Evolutionary conservation across 2,113 vertebrate species (phyloP).

Genomic region (Symphodus melops): DNA sequence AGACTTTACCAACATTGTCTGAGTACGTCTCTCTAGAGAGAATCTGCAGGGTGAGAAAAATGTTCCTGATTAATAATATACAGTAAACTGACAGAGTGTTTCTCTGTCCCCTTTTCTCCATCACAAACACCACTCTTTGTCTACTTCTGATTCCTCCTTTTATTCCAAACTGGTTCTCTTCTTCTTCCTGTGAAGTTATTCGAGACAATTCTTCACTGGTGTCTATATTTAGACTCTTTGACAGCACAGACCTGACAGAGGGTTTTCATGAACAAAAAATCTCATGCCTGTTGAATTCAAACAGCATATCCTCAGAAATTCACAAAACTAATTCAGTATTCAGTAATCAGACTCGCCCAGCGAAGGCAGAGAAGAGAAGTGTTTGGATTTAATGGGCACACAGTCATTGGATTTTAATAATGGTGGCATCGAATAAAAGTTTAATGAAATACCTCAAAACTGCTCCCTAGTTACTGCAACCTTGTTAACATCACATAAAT

Average conservation of each 20-base stretch:
- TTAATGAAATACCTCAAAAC: background rate
- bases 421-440: too few relatives aligned
- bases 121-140: background rate
- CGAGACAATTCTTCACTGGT: constrained; percentile 8
- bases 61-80: background rate
- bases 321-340: background rate
- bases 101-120: background rate
- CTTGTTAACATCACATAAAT: too few relatives aligned
- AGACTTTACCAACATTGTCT: constrained; percentile 8
- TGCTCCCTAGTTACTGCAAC: background rate
- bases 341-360: background rate
- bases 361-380: background rate
- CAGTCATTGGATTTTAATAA: background rate
- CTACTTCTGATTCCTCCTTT: background rate
- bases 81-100: background rate
- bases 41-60: constrained; percentile 1
- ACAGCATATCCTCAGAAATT: background rate
- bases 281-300: constrained; percentile 12
- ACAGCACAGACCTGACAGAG: constrained; percentile 8
- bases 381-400: too few relatives aligned
- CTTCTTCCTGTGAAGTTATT: background rate
- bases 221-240: constrained; percentile 31
- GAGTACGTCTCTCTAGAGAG: background rate
- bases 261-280: constrained; percentile 16
- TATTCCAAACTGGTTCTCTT: background rate